A percentile compares a stretch with the other conserved stretches of the same genome.
phyloP scores from a whole-genome alignment of 2,113 vertebrate species.

The Mesocricetus auratus region DNA sequence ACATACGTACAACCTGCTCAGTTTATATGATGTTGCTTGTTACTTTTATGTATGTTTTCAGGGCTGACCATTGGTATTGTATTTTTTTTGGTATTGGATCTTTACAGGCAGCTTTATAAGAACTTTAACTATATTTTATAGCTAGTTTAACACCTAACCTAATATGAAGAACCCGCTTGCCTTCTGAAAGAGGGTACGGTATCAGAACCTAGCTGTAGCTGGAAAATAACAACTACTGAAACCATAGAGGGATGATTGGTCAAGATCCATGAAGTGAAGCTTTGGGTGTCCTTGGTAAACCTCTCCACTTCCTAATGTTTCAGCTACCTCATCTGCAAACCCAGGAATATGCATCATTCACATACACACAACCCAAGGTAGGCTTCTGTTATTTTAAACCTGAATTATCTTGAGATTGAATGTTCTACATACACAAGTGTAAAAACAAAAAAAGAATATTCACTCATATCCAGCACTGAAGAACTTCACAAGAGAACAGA shows the following conservation, averaged over 20 bases:
- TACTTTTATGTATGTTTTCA: not conserved
- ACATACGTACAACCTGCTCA: not conserved
- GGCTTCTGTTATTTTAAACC: not conserved
- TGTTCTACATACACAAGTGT: not conserved
- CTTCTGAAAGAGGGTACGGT: not conserved
- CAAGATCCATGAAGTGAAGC: not conserved
- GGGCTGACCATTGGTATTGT: not conserved
- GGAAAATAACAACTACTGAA: not conserved
- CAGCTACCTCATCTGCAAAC: not conserved
- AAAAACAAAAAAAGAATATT: not conserved
- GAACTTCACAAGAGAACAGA: not conserved
- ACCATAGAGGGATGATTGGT: not conserved
- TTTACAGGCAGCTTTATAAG: conserved; percentile 11
- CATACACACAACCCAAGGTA: not conserved
- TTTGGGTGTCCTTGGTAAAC: not conserved
- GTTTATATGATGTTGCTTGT: not conserved
- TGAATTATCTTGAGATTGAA: not conserved
- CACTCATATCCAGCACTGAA: not conserved
- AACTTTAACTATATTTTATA: conserved; percentile 8
- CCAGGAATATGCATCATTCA: not conserved
- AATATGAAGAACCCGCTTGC: not conserved
- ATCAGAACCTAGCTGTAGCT: not conserved
- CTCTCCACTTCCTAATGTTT: not conserved
- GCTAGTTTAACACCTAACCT: not conserved
- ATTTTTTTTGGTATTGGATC: conserved; percentile 2